phyloP scores from a whole-genome alignment of 2,888 invertebrate genomes.

The Drosophila macrospina region DNA sequence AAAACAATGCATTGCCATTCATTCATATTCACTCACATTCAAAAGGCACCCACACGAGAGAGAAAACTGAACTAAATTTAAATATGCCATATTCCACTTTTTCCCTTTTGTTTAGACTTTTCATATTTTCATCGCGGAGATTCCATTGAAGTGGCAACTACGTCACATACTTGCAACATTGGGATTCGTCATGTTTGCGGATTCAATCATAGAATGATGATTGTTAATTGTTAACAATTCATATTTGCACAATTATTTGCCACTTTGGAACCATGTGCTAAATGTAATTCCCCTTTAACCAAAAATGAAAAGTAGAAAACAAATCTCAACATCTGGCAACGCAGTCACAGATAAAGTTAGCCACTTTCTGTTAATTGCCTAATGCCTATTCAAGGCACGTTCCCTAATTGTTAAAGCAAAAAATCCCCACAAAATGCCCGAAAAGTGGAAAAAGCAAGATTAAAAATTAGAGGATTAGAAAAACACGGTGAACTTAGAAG shows the following conservation, averaged over 20 bases:
- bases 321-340: conserved; percentile 16
- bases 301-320: conserved; percentile 4
- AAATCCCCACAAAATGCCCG: conserved; percentile 32
- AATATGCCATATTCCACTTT: conserved; percentile 13
- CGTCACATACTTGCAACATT: conserved; percentile 33
- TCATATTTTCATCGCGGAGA: conserved; percentile 9
- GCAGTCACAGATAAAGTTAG: conserved; percentile 14
- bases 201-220: conserved; percentile 3
- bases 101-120: conserved; percentile 5
- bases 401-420: conserved; percentile 18
- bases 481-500: neutral
- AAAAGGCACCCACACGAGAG: conserved; percentile 17
- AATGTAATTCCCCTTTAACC: conserved; percentile 45
- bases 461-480: neutral
- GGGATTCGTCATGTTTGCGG: conserved; percentile 25
- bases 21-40: conserved; percentile 24
- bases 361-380: conserved; percentile 18
- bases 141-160: conserved; percentile 45
- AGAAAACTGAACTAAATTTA: neutral
- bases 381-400: conserved; percentile 17
- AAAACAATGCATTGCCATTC: conserved; percentile 40
- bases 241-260: conserved; percentile 45
- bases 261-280: conserved; percentile 22
- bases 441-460: conserved; percentile 1
- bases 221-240: conserved; percentile 28